A percentile compares a stretch with the other conserved stretches of the same genome.
Conservation (phyloP, 2,888 invertebrate genomes). For the Mellilla xanthometata region DNA sequence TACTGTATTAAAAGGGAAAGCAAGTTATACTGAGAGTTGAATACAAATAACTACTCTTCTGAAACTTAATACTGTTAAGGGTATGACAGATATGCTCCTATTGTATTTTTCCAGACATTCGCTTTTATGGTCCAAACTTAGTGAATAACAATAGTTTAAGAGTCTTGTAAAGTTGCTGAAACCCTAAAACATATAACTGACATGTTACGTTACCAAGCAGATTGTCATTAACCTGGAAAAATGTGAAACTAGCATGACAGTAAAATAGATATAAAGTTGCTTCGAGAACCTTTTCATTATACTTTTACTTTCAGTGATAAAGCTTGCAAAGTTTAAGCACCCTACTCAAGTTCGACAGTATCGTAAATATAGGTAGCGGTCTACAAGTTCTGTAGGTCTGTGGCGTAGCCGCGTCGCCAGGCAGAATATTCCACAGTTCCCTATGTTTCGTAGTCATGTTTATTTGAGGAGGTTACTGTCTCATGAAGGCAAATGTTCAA, state of each 20-base stretch:
- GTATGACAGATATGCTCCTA: too few relatives aligned
- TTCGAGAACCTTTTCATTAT: constrained; percentile 11
- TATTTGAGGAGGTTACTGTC: constrained; percentile 8
- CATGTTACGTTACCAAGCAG: too few relatives aligned
- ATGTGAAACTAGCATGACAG: constrained; percentile 9
- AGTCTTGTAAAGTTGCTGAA: too few relatives aligned
- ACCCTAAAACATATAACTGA: too few relatives aligned
- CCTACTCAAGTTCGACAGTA: constrained; percentile 9
- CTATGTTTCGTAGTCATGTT: constrained; percentile 4
- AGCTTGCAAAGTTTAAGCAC: constrained; percentile 15
- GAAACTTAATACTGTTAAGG: too few relatives aligned
- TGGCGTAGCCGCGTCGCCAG: constrained; percentile 26
- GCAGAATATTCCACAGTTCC: not conserved
- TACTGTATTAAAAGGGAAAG: not conserved
- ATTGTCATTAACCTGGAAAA: constrained; percentile 8
- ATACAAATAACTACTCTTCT: too few relatives aligned
- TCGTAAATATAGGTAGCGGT: constrained; percentile 15
- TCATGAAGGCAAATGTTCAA: constrained; percentile 11
- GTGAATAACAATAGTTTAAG: too few relatives aligned
- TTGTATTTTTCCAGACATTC: too few relatives aligned
- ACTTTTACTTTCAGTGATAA: constrained; percentile 14
- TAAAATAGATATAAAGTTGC: constrained; percentile 13
- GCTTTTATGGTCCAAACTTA: too few relatives aligned
- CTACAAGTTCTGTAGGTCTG: constrained; percentile 26
- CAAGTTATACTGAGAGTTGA: too few relatives aligned